Evolutionary conservation across 1,140 invertebrate species (phyloP).

Genomic region (Diorhabda elongata): DNA sequence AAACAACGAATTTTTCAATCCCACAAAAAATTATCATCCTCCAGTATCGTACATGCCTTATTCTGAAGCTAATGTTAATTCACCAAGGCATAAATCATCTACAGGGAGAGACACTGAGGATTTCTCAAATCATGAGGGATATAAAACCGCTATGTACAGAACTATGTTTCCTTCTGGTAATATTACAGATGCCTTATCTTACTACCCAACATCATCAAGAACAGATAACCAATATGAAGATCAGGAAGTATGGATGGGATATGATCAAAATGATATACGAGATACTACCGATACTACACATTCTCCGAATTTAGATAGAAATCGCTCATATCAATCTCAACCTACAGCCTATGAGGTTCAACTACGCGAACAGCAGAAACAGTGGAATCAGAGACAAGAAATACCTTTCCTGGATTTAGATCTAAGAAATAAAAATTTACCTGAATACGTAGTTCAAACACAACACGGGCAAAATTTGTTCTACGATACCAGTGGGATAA

Average conservation of each 20-base stretch:
- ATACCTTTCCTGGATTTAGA: conserved; percentile 47
- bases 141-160: conserved; percentile 61
- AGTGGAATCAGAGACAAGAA: conserved; percentile 48
- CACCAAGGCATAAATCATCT: conserved; percentile 49
- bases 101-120: conserved; percentile 53
- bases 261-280: conserved; percentile 50
- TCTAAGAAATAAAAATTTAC: conserved; percentile 48
- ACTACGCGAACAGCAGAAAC: conserved; percentile 49
- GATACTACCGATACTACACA: conserved; percentile 49
- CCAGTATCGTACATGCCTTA: conserved; percentile 50
- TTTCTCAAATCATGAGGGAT: conserved; percentile 60
- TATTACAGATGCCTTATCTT: conserved; percentile 70
- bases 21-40: conserved; percentile 52
- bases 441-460: conserved; percentile 45
- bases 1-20: conserved; percentile 51
- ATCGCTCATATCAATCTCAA: conserved; percentile 55
- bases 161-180: conserved; percentile 67
- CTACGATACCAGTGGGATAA: conserved; percentile 58
- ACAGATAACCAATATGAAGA: conserved; percentile 64
- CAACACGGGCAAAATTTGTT: conserved; percentile 37
- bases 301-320: conserved; percentile 57
- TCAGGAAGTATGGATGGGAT: conserved; percentile 54
- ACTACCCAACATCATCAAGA: conserved; percentile 66
- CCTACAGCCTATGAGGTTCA: conserved; percentile 49
- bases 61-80: conserved; percentile 18